phyloP scores from a whole-genome alignment of 23 tunicate species.

The Styela clava region DNA sequence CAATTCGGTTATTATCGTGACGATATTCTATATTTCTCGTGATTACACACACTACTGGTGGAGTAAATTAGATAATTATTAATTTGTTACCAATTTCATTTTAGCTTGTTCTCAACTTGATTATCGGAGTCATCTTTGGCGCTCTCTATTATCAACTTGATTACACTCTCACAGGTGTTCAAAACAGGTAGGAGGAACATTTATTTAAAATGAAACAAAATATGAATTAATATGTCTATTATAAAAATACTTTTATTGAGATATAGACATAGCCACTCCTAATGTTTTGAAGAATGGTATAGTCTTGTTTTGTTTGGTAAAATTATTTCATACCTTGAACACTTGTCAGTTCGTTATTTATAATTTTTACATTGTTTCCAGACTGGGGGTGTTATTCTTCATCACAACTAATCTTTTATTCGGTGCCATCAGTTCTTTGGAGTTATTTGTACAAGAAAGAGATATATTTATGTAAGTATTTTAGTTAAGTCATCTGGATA shows the following conservation, averaged over 20 bases:
- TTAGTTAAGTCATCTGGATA: not conserved
- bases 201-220: not conserved
- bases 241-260: not conserved
- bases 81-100: not conserved
- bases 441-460: conserved; percentile 81
- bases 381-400: conserved; percentile 93
- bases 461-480: conserved; percentile 78
- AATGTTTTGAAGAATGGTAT: not conserved
- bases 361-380: conserved; percentile 13
- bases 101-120: conserved; percentile 51
- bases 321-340: too few species aligned
- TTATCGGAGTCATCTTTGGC: conserved; percentile 88
- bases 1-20: too few species aligned
- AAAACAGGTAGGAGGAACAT: conserved; percentile 46
- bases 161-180: conserved; percentile 63
- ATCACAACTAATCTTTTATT: conserved; percentile 84
- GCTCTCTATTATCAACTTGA: conserved; percentile 61
- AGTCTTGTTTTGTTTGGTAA: too few species aligned
- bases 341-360: too few species aligned
- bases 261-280: not conserved
- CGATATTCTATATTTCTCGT: too few species aligned
- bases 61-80: too few species aligned
- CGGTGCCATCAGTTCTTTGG: conserved; percentile 79
- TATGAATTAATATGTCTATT: not conserved
- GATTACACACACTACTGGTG: too few species aligned